Evolutionary conservation across 2,888 invertebrate species (phyloP), one percentile per base, ranked within the genome.

Genomic region (Arrhopalites spinosus): DNA sequence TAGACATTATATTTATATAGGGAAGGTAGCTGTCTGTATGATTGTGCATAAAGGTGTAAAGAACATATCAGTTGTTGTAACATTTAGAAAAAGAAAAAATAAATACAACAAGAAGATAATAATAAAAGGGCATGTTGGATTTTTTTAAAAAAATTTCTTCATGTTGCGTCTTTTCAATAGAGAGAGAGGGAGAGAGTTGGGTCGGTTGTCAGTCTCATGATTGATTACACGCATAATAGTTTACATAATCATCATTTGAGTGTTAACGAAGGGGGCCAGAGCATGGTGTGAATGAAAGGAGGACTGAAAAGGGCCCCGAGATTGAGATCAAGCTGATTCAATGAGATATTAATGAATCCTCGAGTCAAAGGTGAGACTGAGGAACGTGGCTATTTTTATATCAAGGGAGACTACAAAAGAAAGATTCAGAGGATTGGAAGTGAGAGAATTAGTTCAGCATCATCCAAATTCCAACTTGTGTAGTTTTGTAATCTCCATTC

Each of bases 181-280:
- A 36, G 36, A 36, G 36, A 36, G 36, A 36, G 36, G 11, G 36
- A 36, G 36, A 11, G 36, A 36, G 36, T 36, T 47, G 68, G 68
- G 47, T 50, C 68, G 68, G 68, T 69, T 69, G 68, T 69, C 68
- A 69, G 68, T 69, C 68, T 36, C 36, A 36, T 36, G 36, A 36
- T 72, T 72, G 71, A 72, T 72, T 72, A 72, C 71, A 72, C 61
- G 71, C 43, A 63, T 72, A 72, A 72, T 72, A 61, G 71, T 72
- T 64, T 72, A 72, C 71, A 72, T 72, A 71, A 71, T 71, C 70
- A 59, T 29, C 53, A 20, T 53, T 71, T 59, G 53, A 71, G 53
- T 61, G 45, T 72, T 72, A 61, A 72, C 61, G 45, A 72, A 72
- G 70, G 63, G 63, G 71, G 61, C 45, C 27, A 11, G 29, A 45